Evolutionary conservation across 2,888 invertebrate species (phyloP).

Genomic region (Stenurella melanura): DNA sequence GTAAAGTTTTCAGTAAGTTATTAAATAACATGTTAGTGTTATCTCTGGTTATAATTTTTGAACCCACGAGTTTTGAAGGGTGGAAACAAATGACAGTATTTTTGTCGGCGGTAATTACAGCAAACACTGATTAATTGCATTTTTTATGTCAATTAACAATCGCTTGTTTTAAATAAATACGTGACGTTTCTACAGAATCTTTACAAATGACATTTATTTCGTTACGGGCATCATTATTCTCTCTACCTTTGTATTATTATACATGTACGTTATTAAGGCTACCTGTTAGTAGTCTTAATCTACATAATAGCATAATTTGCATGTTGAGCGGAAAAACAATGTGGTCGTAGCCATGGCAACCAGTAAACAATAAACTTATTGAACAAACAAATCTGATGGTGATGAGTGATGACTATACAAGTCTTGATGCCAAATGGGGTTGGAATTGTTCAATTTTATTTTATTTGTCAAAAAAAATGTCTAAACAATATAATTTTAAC

Average conservation of each 20-base stretch:
- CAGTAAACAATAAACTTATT: constrained; percentile 56
- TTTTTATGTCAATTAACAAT: too few relatives aligned
- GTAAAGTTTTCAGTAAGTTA: too few relatives aligned
- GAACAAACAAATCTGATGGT: constrained; percentile 56
- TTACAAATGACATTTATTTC: background rate
- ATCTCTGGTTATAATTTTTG: too few relatives aligned
- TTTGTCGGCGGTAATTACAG: too few relatives aligned
- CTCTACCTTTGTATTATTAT: background rate
- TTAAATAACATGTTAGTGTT: too few relatives aligned
- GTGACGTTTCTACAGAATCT: background rate
- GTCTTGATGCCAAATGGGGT: constrained; percentile 15
- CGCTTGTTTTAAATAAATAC: too few relatives aligned
- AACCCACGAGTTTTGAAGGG: too few relatives aligned
- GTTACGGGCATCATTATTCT: background rate
- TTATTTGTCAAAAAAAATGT: background rate
- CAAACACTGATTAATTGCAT: too few relatives aligned
- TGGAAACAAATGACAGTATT: too few relatives aligned
- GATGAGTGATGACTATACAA: background rate
- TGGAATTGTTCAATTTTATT: background rate
- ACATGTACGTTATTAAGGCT: constrained; percentile 4
- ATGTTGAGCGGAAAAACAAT: constrained; percentile 37
- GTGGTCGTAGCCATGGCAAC: constrained; percentile 51
- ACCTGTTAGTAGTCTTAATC: constrained; percentile 17
- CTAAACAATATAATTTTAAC: too few relatives aligned
- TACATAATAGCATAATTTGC: constrained; percentile 33